Conservation (phyloP, 2,113 vertebrate species). For the Buteo buteo region DNA sequence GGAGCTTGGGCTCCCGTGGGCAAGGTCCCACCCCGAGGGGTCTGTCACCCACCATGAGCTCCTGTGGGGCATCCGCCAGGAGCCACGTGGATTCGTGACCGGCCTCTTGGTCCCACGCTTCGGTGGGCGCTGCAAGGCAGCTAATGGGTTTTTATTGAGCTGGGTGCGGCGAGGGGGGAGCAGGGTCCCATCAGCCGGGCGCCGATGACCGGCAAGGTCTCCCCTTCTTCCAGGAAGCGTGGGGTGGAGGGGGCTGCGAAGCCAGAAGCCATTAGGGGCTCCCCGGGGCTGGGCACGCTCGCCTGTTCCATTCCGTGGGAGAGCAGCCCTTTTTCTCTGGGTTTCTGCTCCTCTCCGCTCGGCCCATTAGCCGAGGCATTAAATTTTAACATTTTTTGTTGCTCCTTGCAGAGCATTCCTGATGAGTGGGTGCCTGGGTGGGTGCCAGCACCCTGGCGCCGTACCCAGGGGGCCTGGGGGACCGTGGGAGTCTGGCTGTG, state of each 20-base stretch:
- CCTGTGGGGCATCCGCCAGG: background rate
- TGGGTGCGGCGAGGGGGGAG: background rate
- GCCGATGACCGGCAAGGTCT: fast-evolving
- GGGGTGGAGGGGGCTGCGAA: background rate
- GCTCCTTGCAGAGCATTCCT: background rate
- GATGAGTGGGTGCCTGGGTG: conserved; percentile 4
- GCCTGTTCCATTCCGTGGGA: background rate
- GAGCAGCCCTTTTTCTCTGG: background rate
- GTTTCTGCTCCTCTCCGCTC: background rate
- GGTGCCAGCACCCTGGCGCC: background rate
- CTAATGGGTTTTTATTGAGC: background rate
- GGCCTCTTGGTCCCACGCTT: fast-evolving
- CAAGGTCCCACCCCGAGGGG: background rate
- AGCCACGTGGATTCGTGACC: fast-evolving
- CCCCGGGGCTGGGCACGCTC: background rate
- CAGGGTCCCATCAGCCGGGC: background rate
- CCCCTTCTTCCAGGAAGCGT: background rate
- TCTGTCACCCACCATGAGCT: background rate
- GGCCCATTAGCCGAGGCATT: background rate
- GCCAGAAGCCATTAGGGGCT: background rate
- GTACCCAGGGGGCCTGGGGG: background rate
- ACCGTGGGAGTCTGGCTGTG: background rate
- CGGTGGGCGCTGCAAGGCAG: background rate
- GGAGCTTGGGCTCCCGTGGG: background rate
- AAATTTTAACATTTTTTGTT: conserved; percentile 40